Conservation (phyloP, 2,113 vertebrate genomes). For the Percopsis transmontana region DNA sequence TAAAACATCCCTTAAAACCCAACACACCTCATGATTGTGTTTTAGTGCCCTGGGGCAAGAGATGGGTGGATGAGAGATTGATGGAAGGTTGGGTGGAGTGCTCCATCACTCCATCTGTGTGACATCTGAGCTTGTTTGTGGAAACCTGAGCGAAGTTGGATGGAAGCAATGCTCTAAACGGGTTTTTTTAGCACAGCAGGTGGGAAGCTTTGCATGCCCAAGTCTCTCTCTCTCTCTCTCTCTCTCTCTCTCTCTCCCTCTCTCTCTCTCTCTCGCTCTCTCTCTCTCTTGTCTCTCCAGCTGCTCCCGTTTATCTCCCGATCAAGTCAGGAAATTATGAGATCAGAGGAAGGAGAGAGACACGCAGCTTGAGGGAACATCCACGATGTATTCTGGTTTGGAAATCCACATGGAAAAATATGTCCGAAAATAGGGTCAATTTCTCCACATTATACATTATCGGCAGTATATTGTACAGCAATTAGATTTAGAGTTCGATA, state of each 20-base stretch:
- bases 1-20: too few relatives aligned
- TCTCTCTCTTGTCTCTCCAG: too few relatives aligned
- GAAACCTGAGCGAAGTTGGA: conserved; percentile 54
- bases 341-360: conserved; percentile 15
- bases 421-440: background rate
- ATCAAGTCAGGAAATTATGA: conserved; percentile 33
- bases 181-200: conserved; percentile 52
- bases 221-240: conserved; percentile 9
- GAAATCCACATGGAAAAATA: conserved; percentile 4
- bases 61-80: conserved; percentile 25
- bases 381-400: conserved; percentile 15
- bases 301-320: too few relatives aligned
- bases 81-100: conserved; percentile 33
- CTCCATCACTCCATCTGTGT: background rate
- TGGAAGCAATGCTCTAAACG: conserved; percentile 50
- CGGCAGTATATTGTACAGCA: too few relatives aligned
- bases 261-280: background rate
- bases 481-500: too few relatives aligned
- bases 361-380: background rate
- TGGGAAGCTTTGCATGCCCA: conserved; percentile 36
- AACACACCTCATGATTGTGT: too few relatives aligned
- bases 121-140: conserved; percentile 65
- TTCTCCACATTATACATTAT: background rate
- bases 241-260: conserved; percentile 14
- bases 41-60: conserved; percentile 4